Conservation (phyloP, 2,888 invertebrate species). For the Mystacides longicornis region DNA sequence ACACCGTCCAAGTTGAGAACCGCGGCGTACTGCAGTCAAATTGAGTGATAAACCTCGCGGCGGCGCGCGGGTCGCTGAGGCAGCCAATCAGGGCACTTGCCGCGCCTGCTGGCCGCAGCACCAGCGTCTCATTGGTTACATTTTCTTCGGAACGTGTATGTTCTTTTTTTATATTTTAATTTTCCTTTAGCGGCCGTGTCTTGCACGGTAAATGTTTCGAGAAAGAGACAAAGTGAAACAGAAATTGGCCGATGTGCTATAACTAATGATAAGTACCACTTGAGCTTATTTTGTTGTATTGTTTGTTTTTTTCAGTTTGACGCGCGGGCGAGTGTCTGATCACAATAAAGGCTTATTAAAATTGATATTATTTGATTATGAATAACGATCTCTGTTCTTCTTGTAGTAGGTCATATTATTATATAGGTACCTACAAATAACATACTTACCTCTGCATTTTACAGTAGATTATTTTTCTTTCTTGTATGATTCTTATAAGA, state of each 20-base stretch:
- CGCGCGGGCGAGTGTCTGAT: slow-evolving; percentile 13
- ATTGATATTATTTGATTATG: neutral
- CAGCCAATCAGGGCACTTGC: slow-evolving; percentile 39
- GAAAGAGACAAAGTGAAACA: slow-evolving; percentile 14
- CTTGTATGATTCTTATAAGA: neutral
- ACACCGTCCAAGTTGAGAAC: slow-evolving; percentile 43
- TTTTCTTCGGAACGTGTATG: slow-evolving; percentile 5
- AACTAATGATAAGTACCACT: neutral
- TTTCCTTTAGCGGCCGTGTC: slow-evolving; percentile 11
- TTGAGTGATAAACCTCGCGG: slow-evolving; percentile 42
- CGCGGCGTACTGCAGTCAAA: slow-evolving; percentile 42
- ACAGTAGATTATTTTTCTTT: neutral
- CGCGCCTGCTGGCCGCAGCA: slow-evolving; percentile 42
- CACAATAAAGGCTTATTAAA: neutral
- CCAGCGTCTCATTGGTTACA: slow-evolving; percentile 44
- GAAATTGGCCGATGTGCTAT: slow-evolving; percentile 10
- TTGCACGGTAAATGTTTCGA: slow-evolving; percentile 14
- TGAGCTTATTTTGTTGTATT: slow-evolving; percentile 2
- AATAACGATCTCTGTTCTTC: neutral
- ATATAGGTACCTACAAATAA: neutral
- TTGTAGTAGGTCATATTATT: neutral
- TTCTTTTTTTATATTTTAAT: neutral
- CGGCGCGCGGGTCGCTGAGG: slow-evolving; percentile 28
- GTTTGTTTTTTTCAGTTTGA: slow-evolving; percentile 10
- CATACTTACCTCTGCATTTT: neutral